A percentile compares a stretch with the other conserved stretches of the same genome.
phyloP scores from a whole-genome alignment of 2,113 vertebrate species.

The Oreochromis spilurus region DNA sequence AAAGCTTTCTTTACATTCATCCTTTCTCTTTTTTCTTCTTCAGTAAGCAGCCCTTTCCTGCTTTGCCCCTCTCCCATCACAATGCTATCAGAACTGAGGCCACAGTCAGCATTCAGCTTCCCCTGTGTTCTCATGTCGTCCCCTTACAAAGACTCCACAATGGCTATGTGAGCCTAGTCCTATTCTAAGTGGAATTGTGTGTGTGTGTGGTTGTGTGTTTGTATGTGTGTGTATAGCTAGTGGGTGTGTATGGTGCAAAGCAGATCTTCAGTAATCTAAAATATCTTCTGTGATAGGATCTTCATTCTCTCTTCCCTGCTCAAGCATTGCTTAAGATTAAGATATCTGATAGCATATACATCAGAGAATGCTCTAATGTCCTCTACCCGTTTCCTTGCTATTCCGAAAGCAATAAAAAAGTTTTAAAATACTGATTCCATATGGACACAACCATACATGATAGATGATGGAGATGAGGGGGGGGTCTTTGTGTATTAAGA shows the following conservation, averaged over 20 bases:
- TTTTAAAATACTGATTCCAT: neutral
- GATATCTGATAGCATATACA: constrained; percentile 1
- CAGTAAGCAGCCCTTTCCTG: neutral
- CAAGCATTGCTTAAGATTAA: neutral
- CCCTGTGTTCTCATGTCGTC: constrained; percentile 22
- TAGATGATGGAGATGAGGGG: neutral
- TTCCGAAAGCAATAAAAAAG: neutral
- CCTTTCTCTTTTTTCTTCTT: neutral
- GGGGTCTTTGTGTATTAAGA: neutral
- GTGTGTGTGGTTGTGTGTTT: neutral
- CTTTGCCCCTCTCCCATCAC: neutral
- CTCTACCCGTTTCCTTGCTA: neutral
- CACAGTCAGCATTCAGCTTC: neutral
- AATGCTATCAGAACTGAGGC: constrained; percentile 19
- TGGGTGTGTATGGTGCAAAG: neutral
- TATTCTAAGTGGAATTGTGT: neutral
- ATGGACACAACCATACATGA: neutral
- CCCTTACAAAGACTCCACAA: constrained; percentile 10
- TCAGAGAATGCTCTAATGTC: neutral
- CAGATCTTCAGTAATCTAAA: neutral
- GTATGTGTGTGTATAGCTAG: neutral
- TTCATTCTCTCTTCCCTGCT: neutral
- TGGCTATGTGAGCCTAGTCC: neutral
- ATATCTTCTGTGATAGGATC: constrained; percentile 2
- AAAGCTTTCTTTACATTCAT: neutral